Evolutionary conservation across 2,888 invertebrate genomes (phyloP).

Genomic region (Mesorhabditis belari): DNA sequence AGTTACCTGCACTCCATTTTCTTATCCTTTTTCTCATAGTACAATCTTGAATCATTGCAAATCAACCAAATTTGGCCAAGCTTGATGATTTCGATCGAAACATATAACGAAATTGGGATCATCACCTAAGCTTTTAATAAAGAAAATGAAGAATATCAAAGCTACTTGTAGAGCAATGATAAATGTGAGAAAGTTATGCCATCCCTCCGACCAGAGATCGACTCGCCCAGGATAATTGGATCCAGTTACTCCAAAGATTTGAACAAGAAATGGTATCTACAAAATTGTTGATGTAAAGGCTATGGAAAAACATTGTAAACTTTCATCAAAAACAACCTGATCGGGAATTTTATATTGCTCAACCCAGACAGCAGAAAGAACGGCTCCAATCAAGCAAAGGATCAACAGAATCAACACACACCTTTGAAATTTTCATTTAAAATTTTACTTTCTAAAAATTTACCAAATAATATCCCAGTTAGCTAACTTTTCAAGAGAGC

Average conservation of each 20-base stretch:
- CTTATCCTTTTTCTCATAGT: conserved; percentile 75
- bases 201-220: conserved; percentile 61
- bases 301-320: too few species aligned
- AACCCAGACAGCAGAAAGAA: conserved; percentile 57
- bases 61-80: conserved; percentile 90
- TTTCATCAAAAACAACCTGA: too few species aligned
- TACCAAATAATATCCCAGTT: conserved; percentile 60
- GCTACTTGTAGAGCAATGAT: conserved; percentile 82
- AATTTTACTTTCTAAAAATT: conserved; percentile 7
- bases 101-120: conserved; percentile 91
- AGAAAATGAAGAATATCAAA: not conserved
- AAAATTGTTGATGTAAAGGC: not conserved
- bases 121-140: conserved; percentile 65
- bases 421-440: conserved; percentile 5
- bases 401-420: conserved; percentile 75
- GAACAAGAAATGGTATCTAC: not conserved
- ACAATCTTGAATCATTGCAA: conserved; percentile 63
- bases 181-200: conserved; percentile 87
- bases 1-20: conserved; percentile 67
- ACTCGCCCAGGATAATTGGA: too few species aligned
- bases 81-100: conserved; percentile 90
- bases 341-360: conserved; percentile 14
- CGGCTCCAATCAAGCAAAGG: conserved; percentile 80
- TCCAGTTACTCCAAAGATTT: not conserved
- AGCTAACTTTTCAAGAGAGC: conserved; percentile 28